A percentile compares a stretch with the other conserved stretches of the same genome.
Conservation (phyloP, 2,888 invertebrate genomes). For the Apotomis turbidana region DNA sequence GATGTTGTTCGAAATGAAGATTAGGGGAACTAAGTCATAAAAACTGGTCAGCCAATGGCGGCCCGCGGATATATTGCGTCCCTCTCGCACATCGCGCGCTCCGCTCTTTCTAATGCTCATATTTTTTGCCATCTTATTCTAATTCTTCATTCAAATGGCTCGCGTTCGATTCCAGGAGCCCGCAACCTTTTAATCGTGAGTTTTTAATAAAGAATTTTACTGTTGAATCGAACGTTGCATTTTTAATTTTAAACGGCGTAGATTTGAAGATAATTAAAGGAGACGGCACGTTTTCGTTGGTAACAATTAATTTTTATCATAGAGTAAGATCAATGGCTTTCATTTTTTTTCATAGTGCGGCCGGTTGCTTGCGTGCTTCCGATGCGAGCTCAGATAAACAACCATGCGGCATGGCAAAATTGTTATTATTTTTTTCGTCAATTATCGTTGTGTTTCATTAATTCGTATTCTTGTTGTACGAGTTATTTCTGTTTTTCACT, state of each 20-base stretch:
- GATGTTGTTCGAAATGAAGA: slow-evolving; percentile 81
- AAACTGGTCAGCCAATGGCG: slow-evolving; percentile 80
- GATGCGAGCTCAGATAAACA: slow-evolving; percentile 64
- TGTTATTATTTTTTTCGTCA: slow-evolving; percentile 55
- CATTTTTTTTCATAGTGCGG: slow-evolving; percentile 63
- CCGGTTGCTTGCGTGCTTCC: slow-evolving; percentile 63
- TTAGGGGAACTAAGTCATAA: slow-evolving; percentile 84
- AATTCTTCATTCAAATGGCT: slow-evolving; percentile 80
- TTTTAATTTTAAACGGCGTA: slow-evolving; percentile 34
- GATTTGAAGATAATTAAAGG: slow-evolving; percentile 38
- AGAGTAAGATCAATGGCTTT: slow-evolving; percentile 66
- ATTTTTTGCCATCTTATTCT: slow-evolving; percentile 82
- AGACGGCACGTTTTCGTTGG: slow-evolving; percentile 44
- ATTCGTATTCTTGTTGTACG: slow-evolving; percentile 48
- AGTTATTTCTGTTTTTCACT: slow-evolving; percentile 35
- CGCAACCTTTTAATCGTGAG: slow-evolving; percentile 62
- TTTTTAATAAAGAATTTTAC: slow-evolving; percentile 42
- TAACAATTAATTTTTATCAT: slow-evolving; percentile 60
- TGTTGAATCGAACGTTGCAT: slow-evolving; percentile 33
- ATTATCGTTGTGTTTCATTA: slow-evolving; percentile 56
- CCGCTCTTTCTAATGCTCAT: slow-evolving; percentile 80
- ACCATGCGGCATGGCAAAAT: slow-evolving; percentile 56
- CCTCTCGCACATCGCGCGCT: slow-evolving; percentile 61
- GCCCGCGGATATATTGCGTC: slow-evolving; percentile 59
- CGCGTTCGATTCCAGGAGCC: slow-evolving; percentile 74